phyloP scores from a whole-genome alignment of 2,797 vertebrate genomes.

The Borostomias antarcticus region DNA sequence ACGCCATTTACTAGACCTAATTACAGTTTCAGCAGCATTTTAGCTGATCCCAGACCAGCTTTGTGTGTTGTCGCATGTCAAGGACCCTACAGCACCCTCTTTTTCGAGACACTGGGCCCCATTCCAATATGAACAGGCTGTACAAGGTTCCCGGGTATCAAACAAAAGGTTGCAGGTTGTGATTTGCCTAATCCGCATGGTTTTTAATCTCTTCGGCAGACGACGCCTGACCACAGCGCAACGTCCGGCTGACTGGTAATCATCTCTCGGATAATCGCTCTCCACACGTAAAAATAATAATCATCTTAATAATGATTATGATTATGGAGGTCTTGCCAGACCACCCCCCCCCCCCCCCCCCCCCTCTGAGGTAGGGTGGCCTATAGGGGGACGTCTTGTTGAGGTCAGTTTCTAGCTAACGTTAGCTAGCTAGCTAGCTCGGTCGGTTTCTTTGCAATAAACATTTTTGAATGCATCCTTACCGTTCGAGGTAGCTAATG shows the following conservation, averaged over 20 bases:
- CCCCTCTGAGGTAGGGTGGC: background rate
- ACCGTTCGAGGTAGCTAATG: no score
- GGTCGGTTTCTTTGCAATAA: no score
- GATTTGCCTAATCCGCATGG: conserved; percentile 26
- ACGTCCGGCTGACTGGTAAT: conserved; percentile 14
- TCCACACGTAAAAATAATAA: background rate
- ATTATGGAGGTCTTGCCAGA: background rate
- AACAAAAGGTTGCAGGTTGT: conserved; percentile 26
- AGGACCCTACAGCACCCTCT: no score
- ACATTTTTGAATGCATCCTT: no score
- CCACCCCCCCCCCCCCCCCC: background rate
- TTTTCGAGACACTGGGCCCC: no score
- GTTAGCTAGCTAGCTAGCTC: no score
- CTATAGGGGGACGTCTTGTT: background rate
- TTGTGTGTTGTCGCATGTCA: background rate
- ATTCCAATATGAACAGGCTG: no score
- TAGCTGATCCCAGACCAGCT: no score
- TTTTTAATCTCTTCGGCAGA: conserved; percentile 22
- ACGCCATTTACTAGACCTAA: no score
- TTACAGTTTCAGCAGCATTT: no score
- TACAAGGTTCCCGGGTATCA: background rate
- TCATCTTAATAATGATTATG: conserved; percentile 15
- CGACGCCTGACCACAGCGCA: background rate
- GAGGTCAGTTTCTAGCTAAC: no score
- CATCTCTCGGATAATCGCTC: background rate